phyloP scores from a whole-genome alignment of 2,113 vertebrate genomes.

The Noctilio leporinus region DNA sequence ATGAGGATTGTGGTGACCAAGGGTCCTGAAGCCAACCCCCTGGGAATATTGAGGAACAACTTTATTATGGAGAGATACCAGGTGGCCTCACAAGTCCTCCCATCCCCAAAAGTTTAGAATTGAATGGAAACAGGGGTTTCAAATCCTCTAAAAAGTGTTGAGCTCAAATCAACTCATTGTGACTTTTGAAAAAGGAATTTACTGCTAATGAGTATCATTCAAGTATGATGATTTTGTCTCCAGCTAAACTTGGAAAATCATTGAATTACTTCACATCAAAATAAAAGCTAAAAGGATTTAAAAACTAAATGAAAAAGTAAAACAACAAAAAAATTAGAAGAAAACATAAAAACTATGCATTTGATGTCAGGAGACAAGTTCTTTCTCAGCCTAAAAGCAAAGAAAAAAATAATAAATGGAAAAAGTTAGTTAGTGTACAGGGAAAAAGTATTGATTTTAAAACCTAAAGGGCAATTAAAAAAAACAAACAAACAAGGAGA shows the following conservation, averaged over 20 bases:
- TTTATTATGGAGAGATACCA: background rate
- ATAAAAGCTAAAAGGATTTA: background rate
- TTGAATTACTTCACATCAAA: background rate
- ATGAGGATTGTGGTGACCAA: background rate
- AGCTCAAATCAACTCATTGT: background rate
- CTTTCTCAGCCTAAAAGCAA: slow-evolving; percentile 9
- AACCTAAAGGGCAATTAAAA: background rate
- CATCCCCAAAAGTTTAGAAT: no score
- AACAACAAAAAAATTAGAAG: background rate
- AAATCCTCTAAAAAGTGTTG: background rate
- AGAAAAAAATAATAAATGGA: background rate
- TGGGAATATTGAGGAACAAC: background rate
- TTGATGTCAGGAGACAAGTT: background rate
- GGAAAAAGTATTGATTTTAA: background rate
- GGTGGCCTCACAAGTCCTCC: no score
- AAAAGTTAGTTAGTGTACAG: background rate
- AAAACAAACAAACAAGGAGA: background rate
- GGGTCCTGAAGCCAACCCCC: background rate
- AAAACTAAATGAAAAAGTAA: background rate
- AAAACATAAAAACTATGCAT: background rate
- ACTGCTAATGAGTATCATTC: background rate
- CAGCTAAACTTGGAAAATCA: background rate
- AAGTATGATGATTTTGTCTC: background rate
- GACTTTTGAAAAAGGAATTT: slow-evolving; percentile 3
- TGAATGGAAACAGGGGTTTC: background rate